A percentile compares a stretch with the other conserved stretches of the same genome.
Evolutionary conservation across 2,888 invertebrate genomes (phyloP).

Genomic region (Trachelus tabidus): DNA sequence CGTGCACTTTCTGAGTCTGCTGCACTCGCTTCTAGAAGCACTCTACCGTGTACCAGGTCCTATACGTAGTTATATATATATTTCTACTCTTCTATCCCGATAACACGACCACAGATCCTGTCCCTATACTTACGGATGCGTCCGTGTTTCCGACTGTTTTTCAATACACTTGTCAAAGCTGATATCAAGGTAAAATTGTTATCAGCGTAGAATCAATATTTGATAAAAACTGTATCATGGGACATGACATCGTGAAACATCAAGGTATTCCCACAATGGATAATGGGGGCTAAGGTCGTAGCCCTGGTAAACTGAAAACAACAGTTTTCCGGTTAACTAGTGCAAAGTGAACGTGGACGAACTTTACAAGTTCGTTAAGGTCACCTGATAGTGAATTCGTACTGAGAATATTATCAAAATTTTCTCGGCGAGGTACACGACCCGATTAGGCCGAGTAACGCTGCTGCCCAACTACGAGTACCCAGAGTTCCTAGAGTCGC

Average conservation of each 20-base stretch:
- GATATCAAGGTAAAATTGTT: background rate
- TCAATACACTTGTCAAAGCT: background rate
- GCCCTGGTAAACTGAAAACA: background rate
- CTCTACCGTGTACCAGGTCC: conserved; percentile 51
- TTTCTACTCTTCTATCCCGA: background rate
- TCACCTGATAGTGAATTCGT: background rate
- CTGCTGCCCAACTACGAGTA: background rate
- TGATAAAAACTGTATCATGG: background rate
- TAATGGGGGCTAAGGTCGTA: background rate
- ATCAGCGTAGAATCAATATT: background rate
- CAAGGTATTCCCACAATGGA: background rate
- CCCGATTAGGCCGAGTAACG: background rate
- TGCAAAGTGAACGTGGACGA: background rate
- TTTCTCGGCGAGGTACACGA: background rate
- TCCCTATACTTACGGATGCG: background rate
- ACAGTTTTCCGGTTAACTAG: no score
- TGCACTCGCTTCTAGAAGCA: conserved; percentile 60
- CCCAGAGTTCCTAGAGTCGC: background rate
- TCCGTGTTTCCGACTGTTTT: background rate
- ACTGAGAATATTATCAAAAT: background rate
- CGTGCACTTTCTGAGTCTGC: conserved; percentile 60
- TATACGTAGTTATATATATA: background rate
- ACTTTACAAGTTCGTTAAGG: background rate
- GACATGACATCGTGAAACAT: background rate
- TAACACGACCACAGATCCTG: no score